Evolutionary conservation across 2,113 vertebrate genomes (phyloP).

Genomic region (Phoenicopterus ruber): DNA sequence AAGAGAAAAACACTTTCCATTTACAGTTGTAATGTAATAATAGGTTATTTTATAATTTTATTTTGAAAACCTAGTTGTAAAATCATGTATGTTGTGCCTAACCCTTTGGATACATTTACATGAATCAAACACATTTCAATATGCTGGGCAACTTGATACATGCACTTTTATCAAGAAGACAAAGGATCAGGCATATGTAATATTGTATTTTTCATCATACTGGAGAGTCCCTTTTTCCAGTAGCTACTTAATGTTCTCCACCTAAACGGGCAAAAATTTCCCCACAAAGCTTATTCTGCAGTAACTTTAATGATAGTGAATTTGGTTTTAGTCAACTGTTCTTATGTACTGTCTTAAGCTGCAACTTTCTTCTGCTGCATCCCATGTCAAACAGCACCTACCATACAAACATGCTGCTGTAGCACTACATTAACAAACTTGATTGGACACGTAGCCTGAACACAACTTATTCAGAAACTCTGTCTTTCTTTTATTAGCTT

Average conservation of each 20-base stretch:
- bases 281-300: not conserved
- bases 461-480: not conserved
- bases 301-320: not conserved
- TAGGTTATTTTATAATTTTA: not conserved
- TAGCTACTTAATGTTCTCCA: not conserved
- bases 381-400: not conserved
- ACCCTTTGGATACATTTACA: not conserved
- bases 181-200: not conserved
- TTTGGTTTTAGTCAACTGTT: not conserved
- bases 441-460: not conserved
- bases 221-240: not conserved
- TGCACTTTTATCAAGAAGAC: not conserved
- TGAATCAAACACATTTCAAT: not conserved
- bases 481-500: not conserved
- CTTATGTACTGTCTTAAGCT: not conserved
- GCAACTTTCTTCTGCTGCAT: not conserved
- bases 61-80: not conserved
- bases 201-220: not conserved
- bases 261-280: not conserved
- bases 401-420: not conserved
- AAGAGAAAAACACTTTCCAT: not conserved
- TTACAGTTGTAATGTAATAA: not conserved
- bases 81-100: not conserved
- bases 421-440: not conserved
- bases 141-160: not conserved